These are phyloP conservation scores for Geopemphigus sp. DNA, from an alignment of 1,140 invertebrate species.

Conservation along the genomic window DNA sequence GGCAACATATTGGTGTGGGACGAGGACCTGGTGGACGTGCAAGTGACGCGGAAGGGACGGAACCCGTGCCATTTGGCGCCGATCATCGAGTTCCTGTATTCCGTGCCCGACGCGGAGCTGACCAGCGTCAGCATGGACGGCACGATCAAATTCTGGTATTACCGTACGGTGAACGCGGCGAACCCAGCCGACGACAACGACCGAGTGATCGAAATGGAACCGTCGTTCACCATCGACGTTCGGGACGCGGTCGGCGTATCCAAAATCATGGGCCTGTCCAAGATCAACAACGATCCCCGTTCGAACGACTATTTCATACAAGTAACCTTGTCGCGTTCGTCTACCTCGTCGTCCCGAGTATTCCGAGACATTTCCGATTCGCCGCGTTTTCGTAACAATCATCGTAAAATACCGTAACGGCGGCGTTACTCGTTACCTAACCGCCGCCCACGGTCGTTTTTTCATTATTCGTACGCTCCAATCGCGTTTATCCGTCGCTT, in stretches of 20 bases:
- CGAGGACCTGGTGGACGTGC: constrained; percentile 77
- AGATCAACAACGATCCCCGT: constrained; percentile 56
- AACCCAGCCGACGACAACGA: constrained; percentile 76
- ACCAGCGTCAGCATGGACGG: constrained; percentile 71
- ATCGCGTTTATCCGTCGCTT: too few relatives aligned
- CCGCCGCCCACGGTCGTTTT: too few relatives aligned
- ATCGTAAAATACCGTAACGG: too few relatives aligned
- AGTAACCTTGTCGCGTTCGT: too few relatives aligned
- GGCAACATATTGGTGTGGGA: constrained; percentile 89
- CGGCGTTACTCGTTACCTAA: too few relatives aligned
- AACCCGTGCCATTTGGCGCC: constrained; percentile 72
- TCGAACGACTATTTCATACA: constrained; percentile 69
- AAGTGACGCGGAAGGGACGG: constrained; percentile 68
- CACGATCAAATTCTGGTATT: constrained; percentile 80
- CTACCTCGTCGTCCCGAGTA: too few relatives aligned
- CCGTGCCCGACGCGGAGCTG: constrained; percentile 61
- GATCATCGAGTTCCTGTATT: constrained; percentile 71
- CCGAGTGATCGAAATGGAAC: constrained; percentile 77
- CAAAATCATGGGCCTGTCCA: constrained; percentile 60
- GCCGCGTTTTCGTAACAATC: too few relatives aligned
- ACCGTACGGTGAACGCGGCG: constrained; percentile 79
- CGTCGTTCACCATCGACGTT: constrained; percentile 72
- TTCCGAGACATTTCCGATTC: too few relatives aligned
- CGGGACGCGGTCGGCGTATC: constrained; percentile 53
- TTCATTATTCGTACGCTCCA: too few relatives aligned